These are phyloP conservation scores for Lophura swinhoii DNA, from an alignment of 2,797 vertebrate species.

Conservation along the genomic window DNA sequence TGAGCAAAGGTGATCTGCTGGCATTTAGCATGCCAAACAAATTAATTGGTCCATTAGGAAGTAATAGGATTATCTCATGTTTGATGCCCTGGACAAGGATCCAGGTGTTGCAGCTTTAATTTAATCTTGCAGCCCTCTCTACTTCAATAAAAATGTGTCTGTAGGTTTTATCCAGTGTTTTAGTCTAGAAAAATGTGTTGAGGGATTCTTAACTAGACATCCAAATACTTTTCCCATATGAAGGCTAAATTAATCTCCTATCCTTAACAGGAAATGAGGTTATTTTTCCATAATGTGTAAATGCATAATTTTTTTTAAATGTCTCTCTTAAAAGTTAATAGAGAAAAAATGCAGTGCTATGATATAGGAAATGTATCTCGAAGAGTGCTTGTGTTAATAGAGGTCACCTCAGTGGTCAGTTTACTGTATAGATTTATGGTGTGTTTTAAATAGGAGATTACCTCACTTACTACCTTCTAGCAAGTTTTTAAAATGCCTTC, in stretches of 20 bases:
- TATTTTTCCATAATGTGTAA: neutral
- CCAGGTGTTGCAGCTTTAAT: neutral
- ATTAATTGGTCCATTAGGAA: neutral
- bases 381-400: neutral
- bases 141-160: neutral
- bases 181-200: neutral
- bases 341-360: neutral
- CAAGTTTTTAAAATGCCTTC: neutral
- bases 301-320: neutral
- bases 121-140: neutral
- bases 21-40: neutral
- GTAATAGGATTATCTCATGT: constrained; percentile 8
- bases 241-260: neutral
- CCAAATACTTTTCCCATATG: neutral
- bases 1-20: neutral
- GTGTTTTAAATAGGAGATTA: neutral
- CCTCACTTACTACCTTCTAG: neutral
- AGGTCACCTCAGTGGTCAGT: neutral
- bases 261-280: neutral
- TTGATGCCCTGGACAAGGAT: neutral
- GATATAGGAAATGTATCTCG: neutral
- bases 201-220: neutral
- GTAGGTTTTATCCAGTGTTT: neutral
- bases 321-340: neutral
- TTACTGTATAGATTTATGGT: neutral